Evolutionary conservation across 2,888 invertebrate species (phyloP), one percentile per base, ranked within the genome.

Genomic region (Euzophera pinguis): DNA sequence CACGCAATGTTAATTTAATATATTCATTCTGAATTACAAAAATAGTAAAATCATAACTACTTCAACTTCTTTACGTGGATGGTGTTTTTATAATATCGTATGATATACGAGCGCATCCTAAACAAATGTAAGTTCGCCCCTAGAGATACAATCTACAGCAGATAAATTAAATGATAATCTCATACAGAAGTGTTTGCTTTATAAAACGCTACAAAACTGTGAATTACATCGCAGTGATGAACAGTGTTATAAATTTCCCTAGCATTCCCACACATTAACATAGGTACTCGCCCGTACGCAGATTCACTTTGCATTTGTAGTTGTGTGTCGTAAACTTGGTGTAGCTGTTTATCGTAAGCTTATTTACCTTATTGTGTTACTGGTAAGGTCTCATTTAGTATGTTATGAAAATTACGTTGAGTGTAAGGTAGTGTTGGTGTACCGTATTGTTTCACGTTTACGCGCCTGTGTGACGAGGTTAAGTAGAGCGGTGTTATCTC

Each of bases 381-480:
- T 0, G 1, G 38, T 73, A 81, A 64, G 65, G 77, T 70, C 47
- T 39, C 65, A 56, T 62, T 59, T 71, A 4, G 54, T 59, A 63
- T 50, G 63, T 38, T 32, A 53, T 54, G 53, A 48, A 59, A 60
- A 58, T 64, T 61, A 61, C 52, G 47, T 67, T 72, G 77, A 73
- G 77, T 65, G 65, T 65, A 83, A 76, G 74, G 73, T 81, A 81
- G 88, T 81, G 71, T 78, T 76, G 74, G 81, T 85, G 81, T 88
- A 88, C 88, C 88, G 89, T 90, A 90, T 90, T 90, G 89, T 90
- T 89, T 86, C 87, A 86, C 84, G 87, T 87, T 88, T 85, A 87
- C 84, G 83, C 82, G 81, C 80, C 79, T 86, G 81, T 87, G 87
- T 89, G 85, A 75, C 78, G 85, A 86, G 86, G 90, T 89, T 89